phyloP scores from a whole-genome alignment of 1,140 invertebrate genomes.

The Mya arenaria region DNA sequence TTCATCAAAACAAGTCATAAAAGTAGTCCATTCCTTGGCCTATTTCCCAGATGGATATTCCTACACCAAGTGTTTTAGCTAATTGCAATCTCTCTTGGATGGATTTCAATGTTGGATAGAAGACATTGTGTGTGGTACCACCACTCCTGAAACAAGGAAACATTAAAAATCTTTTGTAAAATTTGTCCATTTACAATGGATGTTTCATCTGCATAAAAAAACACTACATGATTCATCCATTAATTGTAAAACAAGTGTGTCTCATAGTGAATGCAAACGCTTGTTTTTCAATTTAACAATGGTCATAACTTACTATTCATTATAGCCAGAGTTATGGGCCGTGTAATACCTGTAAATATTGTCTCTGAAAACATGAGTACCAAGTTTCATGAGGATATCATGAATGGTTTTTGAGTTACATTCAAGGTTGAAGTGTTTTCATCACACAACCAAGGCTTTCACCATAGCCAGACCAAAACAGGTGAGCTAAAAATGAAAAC shows the following conservation, averaged over 20 bases:
- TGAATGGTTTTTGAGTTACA: too few relatives aligned
- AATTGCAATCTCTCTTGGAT: constrained; percentile 91
- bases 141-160: constrained; percentile 83
- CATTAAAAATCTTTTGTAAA: too few relatives aligned
- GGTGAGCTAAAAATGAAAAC: too few relatives aligned
- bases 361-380: too few relatives aligned
- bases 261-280: background rate
- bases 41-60: constrained; percentile 96
- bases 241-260: background rate
- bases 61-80: constrained; percentile 89
- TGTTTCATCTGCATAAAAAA: background rate
- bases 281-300: background rate
- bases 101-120: constrained; percentile 94
- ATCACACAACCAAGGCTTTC: too few relatives aligned
- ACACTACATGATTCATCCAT: background rate
- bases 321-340: too few relatives aligned
- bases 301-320: too few relatives aligned
- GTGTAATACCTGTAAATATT: too few relatives aligned
- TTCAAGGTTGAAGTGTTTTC: too few relatives aligned
- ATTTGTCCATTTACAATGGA: background rate
- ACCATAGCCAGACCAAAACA: too few relatives aligned
- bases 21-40: constrained; percentile 98
- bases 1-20: constrained; percentile 95
- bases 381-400: too few relatives aligned
- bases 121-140: constrained; percentile 88